Evolutionary conservation across 92 coral and sea anemone species (phyloP).

Genomic region (Anthopleura xanthogrammica): DNA sequence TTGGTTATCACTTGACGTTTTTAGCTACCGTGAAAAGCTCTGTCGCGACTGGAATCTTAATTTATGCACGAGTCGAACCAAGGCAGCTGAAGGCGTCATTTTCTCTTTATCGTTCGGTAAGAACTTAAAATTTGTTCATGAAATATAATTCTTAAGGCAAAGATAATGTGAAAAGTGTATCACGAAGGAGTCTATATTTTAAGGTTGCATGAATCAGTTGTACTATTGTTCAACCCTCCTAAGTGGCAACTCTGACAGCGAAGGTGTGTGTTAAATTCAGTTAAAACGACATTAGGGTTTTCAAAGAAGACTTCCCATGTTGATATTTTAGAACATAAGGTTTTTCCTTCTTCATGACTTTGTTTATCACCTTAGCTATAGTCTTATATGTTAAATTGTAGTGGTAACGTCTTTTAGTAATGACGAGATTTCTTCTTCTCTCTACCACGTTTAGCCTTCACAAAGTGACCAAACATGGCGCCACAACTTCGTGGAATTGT

Average conservation of each 20-base stretch:
- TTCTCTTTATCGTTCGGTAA: background rate
- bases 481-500: constrained; percentile 86
- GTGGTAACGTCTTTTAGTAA: background rate
- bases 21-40: background rate
- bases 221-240: too few species aligned
- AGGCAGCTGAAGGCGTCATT: background rate
- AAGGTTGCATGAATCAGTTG: background rate
- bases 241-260: too few species aligned
- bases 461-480: constrained; percentile 29
- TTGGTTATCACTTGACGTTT: constrained; percentile 3
- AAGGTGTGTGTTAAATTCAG: background rate
- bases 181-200: background rate
- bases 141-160: background rate
- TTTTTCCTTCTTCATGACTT: background rate
- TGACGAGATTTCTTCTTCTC: background rate
- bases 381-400: background rate
- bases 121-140: background rate
- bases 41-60: background rate
- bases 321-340: background rate
- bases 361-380: background rate
- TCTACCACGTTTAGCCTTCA: background rate
- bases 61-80: background rate
- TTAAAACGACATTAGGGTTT: background rate
- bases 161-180: background rate
- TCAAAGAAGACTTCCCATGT: background rate